Conservation (phyloP, 2,113 vertebrate species). For the Labeo rohita region DNA sequence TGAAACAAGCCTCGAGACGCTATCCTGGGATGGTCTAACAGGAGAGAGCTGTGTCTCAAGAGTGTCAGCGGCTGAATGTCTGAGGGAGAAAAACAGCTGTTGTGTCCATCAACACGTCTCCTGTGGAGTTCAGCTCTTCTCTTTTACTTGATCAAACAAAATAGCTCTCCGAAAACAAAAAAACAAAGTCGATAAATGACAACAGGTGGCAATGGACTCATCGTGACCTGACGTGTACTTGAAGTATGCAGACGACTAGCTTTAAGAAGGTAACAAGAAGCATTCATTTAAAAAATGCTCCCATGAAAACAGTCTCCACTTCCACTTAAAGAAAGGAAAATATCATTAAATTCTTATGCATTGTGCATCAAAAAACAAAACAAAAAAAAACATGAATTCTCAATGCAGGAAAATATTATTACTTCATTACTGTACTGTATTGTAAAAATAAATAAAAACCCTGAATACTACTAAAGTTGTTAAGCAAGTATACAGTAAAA, state of each 20-base stretch:
- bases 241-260: background rate
- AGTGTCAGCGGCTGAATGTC: background rate
- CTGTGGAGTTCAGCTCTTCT: background rate
- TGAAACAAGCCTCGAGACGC: background rate
- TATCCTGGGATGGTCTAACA: background rate
- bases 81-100: slow-evolving; percentile 35
- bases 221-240: background rate
- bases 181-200: background rate
- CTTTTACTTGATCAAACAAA: slow-evolving; percentile 4
- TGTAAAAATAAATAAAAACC: too few species aligned
- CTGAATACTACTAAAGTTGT: too few species aligned
- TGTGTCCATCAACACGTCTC: slow-evolving; percentile 19
- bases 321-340: background rate
- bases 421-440: too few species aligned
- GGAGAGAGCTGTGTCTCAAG: background rate
- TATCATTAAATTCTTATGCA: background rate
- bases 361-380: too few species aligned
- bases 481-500: too few species aligned
- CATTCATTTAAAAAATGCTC: background rate
- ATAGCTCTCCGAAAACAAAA: background rate
- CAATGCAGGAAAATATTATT: too few species aligned
- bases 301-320: background rate
- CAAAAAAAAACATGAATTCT: too few species aligned
- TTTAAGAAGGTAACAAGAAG: background rate
- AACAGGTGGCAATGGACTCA: slow-evolving; percentile 30